Percentiles rank a stretch among this genome's conserved stretches.
Evolutionary conservation across 2,113 vertebrate species (phyloP).

Genomic region (Oxyruncus cristatus): DNA sequence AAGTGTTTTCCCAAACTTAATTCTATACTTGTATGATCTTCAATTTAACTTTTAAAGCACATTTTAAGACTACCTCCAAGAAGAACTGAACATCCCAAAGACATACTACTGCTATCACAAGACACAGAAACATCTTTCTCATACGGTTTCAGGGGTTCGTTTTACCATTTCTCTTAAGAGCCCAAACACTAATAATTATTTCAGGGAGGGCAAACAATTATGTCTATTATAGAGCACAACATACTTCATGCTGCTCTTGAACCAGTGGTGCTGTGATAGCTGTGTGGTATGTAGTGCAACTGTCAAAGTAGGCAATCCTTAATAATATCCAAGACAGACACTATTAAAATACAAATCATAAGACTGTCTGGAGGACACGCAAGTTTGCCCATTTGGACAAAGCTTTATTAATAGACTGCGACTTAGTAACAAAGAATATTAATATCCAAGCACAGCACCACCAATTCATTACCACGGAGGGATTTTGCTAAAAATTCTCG

Average conservation of each 20-base stretch:
- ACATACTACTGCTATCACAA: neutral
- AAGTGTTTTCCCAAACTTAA: neutral
- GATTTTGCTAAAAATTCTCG: neutral
- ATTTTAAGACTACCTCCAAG: neutral
- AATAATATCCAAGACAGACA: conserved; percentile 32
- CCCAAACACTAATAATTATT: neutral
- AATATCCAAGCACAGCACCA: neutral
- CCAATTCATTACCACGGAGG: neutral
- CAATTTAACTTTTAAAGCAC: neutral
- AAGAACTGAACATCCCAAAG: neutral
- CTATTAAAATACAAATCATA: conserved; percentile 58
- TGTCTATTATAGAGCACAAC: neutral
- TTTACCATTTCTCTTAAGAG: neutral
- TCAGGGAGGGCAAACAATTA: neutral
- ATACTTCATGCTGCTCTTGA: neutral
- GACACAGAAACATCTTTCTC: neutral
- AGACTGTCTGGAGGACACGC: conserved; percentile 41
- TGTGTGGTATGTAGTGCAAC: neutral
- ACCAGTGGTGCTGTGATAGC: neutral
- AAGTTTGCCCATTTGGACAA: conserved; percentile 22
- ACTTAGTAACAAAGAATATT: conserved; percentile 56
- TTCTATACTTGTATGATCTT: neutral
- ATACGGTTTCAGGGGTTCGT: neutral
- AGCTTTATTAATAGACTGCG: conserved; percentile 52
- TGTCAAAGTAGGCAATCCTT: neutral